Base-by-base conservation (phyloP, 2,888 invertebrate species). In the Mechanitis messenoides region DNA sequence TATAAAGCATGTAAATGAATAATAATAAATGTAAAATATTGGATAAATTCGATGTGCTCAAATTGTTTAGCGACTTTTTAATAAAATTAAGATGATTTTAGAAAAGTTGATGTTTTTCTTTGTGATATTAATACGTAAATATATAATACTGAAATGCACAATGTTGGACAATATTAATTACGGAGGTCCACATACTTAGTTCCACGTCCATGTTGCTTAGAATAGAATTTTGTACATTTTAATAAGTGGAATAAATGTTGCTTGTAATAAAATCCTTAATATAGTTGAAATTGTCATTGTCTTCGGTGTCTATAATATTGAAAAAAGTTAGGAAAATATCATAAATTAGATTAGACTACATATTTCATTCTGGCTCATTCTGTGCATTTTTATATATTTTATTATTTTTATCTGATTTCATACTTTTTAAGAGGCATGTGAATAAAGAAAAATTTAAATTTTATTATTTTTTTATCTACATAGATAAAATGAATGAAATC, bases 161-260 rank as follows among this genome's bases (percentile, higher is more conserved):
- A 90, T 80, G 74, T 77, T 86, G 89, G 89, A 90, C 89, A 90
- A 90, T 89, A 89, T 81, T 82, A 65, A 80, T 81, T 82, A 84
- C 79, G 77, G 84, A 79, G 89, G 89, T 90, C 89, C 89, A 89
- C 82, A 80, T 71, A 77, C 73, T 75, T 84, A 83, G 81, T 79
- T 77, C 76, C 80, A 80, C 78, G 87, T 87, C 87, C 87, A 84
- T 79, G 74, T 78, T 74, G 81, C 80, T 79, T 79, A 81, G 75
- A 64, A 70, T 84, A 84, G 80, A 76, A 63, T 83, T 83, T 86
- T 85, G 77, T 87, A 86, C 83, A 74, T 81, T 78, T 50, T 78
- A 74, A 71, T 75, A 71, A 69, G 60, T 74, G 60, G 67, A 69
- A 70, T 77, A 55, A 74, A 77, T 75, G 74, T 82, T 75, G 80